Base-by-base conservation (phyloP, 2,113 vertebrate species). In the Cyanocitta stelleri region DNA sequence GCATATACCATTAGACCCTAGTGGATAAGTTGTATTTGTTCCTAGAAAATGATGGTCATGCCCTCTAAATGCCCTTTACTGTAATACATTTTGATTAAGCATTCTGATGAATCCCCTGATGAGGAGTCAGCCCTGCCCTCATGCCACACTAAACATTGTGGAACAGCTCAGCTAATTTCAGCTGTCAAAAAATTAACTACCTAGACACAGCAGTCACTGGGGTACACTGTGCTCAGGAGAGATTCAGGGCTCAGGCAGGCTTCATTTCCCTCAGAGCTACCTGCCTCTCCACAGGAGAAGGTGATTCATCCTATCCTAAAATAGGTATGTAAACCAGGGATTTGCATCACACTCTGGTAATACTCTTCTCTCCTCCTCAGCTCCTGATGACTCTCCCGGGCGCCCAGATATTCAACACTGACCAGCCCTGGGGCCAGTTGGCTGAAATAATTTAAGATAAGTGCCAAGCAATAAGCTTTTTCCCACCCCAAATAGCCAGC, bases 161-260 rank as follows among this genome's bases (percentile, higher is more conserved):
- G 72, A 92, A 92, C 68, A 89, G 43, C 77, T 86, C 68, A 61
- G 56, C 73, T 95, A 52, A 95, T 95, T 95, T 95, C 91, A 87
- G 61, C 86, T 93, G 83, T 84, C 86, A 89, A 62, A 88, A 88
- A 93, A 77, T 80, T 88, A 93, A 90, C 75, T 54, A 46, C 75
- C 48, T 90, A 54, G 54, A 77, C 72, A 83, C 83, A 92, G 72
- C 72, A 92, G 59, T 63, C 63, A 69, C 67, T 43, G 1, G 6
- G 59, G 48, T 83, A 67, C 0, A 1, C 59, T 55, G 72, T 1
- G 7, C 63, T 77, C 37, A 21, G 41, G 39, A 91, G 59, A 85
- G 18, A 83, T 35, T 27, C 11, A 10, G 62, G 21, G 56, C 73
- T 93, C 46, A 37, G 44, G 69, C 21, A 91, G 58, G 43, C 22